Conservation (phyloP, 1,140 invertebrate genomes). For the Tetramorium alpestre region DNA sequence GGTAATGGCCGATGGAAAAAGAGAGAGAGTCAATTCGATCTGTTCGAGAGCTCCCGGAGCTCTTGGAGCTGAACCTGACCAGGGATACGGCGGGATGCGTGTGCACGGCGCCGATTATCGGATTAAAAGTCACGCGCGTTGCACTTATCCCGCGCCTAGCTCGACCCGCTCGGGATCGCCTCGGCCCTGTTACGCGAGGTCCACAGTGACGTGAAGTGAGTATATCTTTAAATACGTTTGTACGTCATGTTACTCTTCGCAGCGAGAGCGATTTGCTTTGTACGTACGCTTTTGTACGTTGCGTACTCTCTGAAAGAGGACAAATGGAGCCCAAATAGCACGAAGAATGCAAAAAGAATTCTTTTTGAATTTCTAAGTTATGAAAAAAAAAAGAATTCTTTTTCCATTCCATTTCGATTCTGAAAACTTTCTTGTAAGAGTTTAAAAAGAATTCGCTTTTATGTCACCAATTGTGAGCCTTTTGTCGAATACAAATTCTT, state of each 20-base stretch:
- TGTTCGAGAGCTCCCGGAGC: constrained; percentile 54
- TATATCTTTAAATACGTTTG: background rate
- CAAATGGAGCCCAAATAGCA: too few species aligned
- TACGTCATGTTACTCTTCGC: background rate
- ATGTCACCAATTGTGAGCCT: too few species aligned
- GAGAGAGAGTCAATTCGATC: constrained; percentile 69
- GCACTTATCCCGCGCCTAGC: constrained; percentile 7
- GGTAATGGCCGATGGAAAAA: constrained; percentile 65
- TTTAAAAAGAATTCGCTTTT: too few species aligned
- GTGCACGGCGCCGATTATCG: constrained; percentile 59
- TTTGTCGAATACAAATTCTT: too few species aligned
- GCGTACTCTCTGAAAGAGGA: too few species aligned
- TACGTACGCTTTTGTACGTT: too few species aligned
- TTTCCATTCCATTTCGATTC: too few species aligned
- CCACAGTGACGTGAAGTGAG: background rate
- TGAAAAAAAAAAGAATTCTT: too few species aligned
- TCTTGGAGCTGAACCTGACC: background rate
- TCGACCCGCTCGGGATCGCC: background rate
- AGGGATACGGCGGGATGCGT: constrained; percentile 52
- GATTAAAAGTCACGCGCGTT: constrained; percentile 69
- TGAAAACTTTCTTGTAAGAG: too few species aligned
- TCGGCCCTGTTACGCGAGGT: background rate
- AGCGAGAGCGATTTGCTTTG: background rate
- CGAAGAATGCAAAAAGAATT: too few species aligned
- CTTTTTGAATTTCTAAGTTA: too few species aligned